Evolutionary conservation across 2,888 invertebrate species (phyloP).

Genomic region (Panorpa germanica): DNA sequence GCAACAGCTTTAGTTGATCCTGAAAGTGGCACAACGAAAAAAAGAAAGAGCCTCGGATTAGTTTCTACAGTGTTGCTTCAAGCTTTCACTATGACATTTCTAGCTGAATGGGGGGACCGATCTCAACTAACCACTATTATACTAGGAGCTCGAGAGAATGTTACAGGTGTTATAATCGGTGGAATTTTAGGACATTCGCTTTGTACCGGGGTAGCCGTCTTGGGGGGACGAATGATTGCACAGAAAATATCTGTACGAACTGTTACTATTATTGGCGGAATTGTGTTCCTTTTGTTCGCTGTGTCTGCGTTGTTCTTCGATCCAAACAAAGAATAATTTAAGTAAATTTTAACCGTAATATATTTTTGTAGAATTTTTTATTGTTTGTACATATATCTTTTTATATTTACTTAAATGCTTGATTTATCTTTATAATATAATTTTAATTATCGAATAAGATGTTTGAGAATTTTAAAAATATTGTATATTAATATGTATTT

Average conservation of each 20-base stretch:
- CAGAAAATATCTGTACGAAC: constrained; percentile 94
- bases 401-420: too few species aligned
- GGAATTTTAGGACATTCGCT: constrained; percentile 87
- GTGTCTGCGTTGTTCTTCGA: constrained; percentile 77
- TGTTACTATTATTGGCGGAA: constrained; percentile 90
- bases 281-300: constrained; percentile 90
- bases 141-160: constrained; percentile 87
- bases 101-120: constrained; percentile 98
- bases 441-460: too few species aligned
- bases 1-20: too few species aligned
- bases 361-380: too few species aligned
- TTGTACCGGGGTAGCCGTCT: constrained; percentile 92
- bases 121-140: constrained; percentile 96
- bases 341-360: too few species aligned
- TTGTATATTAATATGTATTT: too few species aligned
- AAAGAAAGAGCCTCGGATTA: too few species aligned
- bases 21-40: too few species aligned
- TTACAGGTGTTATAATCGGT: constrained; percentile 84
- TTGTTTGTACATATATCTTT: too few species aligned
- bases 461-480: too few species aligned
- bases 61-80: constrained; percentile 72
- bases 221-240: constrained; percentile 92
- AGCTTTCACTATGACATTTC: constrained; percentile 88
- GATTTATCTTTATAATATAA: too few species aligned
- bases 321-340: too few species aligned